A percentile compares a stretch with the other conserved stretches of the same genome.
phyloP scores from a whole-genome alignment of 2,113 vertebrate species.

The Thalassarche chlororhynchos region DNA sequence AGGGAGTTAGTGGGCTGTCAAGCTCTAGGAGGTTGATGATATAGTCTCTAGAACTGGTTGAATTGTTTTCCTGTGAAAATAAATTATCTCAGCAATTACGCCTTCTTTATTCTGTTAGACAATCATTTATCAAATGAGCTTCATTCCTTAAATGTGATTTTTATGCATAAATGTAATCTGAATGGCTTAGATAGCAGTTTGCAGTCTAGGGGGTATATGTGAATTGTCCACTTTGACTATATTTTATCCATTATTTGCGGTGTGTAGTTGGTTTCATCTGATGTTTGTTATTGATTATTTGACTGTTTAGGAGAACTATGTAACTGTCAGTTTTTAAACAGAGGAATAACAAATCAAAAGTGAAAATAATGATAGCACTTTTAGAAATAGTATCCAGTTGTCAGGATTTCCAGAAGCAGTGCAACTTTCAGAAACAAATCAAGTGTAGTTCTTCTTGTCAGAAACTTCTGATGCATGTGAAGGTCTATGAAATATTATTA shows the following conservation, averaged over 20 bases:
- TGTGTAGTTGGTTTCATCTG: neutral
- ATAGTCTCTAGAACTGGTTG: slow-evolving; percentile 28
- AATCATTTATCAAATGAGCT: slow-evolving; percentile 29
- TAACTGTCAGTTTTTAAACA: neutral
- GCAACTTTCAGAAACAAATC: neutral
- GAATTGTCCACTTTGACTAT: neutral
- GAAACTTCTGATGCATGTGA: neutral
- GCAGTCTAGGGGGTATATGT: neutral
- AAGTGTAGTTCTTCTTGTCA: neutral
- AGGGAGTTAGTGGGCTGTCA: slow-evolving; percentile 4
- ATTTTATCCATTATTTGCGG: neutral
- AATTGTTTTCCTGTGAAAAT: slow-evolving; percentile 41
- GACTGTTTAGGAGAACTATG: neutral
- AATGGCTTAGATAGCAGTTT: neutral
- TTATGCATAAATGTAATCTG: slow-evolving; percentile 23
- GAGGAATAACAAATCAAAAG: neutral
- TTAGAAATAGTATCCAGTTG: neutral
- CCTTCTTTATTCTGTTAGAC: slow-evolving; percentile 39
- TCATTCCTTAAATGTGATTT: slow-evolving; percentile 9
- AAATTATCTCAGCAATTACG: slow-evolving; percentile 52
- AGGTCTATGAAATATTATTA: neutral
- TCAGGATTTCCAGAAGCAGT: neutral
- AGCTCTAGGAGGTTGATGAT: slow-evolving; percentile 34
- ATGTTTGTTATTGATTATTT: neutral
- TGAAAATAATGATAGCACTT: neutral